Evolutionary conservation across 2,888 invertebrate genomes (phyloP).

Genomic region (Zaprionus lineosus): DNA sequence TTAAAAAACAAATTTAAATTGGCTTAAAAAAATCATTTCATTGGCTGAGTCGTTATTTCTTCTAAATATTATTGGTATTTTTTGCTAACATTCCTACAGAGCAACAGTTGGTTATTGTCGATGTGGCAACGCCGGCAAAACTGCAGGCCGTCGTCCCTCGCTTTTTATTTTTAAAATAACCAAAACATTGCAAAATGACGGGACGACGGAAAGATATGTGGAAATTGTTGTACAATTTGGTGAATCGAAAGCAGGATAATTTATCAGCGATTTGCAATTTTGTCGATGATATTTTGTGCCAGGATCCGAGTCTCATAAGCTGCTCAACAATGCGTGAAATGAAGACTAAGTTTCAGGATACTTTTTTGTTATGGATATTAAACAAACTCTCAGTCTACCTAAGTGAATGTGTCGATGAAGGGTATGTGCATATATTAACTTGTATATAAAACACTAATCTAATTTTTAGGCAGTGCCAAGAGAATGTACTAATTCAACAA

Average conservation of each 20-base stretch:
- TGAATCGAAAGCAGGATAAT: slow-evolving; percentile 68
- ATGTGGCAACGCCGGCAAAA: slow-evolving; percentile 33
- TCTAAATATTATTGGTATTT: too few relatives aligned
- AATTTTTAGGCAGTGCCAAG: slow-evolving; percentile 58
- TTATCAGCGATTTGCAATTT: slow-evolving; percentile 64
- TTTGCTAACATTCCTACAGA: background rate
- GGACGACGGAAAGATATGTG: slow-evolving; percentile 79
- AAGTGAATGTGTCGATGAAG: slow-evolving; percentile 45
- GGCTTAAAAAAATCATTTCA: too few relatives aligned
- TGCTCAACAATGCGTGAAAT: slow-evolving; percentile 57
- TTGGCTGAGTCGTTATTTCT: too few relatives aligned
- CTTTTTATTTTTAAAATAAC: slow-evolving; percentile 9
- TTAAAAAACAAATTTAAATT: too few relatives aligned
- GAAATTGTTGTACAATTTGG: slow-evolving; percentile 78
- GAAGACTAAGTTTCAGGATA: slow-evolving; percentile 70
- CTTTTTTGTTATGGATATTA: slow-evolving; percentile 73
- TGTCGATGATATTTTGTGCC: slow-evolving; percentile 77
- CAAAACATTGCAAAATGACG: slow-evolving; percentile 63
- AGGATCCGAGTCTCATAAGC: slow-evolving; percentile 78
- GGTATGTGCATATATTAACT: slow-evolving; percentile 16
- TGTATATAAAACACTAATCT: background rate
- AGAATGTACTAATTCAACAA: slow-evolving; percentile 76
- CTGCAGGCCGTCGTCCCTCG: slow-evolving; percentile 13
- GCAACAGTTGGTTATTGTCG: slow-evolving; percentile 21
- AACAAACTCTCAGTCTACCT: slow-evolving; percentile 72